Base-by-base conservation (phyloP, 2,113 vertebrate species). In the Orientallactaga bullata region DNA sequence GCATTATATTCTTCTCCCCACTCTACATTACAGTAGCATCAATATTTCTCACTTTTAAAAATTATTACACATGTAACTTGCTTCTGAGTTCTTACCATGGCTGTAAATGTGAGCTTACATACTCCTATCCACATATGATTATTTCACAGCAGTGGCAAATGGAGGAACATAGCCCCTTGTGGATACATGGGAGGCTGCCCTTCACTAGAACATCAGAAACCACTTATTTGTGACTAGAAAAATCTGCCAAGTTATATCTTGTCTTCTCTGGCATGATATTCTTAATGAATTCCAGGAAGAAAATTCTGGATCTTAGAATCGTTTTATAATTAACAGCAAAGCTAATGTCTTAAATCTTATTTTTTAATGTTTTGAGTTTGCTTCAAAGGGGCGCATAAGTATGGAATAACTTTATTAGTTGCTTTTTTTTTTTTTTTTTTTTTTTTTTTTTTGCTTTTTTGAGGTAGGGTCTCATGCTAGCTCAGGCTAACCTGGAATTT, bases 131-230 rank as follows among this genome's bases (percentile, higher is more conserved):
- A 81, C 21, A 5, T 55, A 16, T 35, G 35, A 47, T 63, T 81
- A 69, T 51, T n/a, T 72, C 32, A 73, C 7, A 39, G 12, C 16
- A 12, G 24, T 51, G 58, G 10, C 9, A 7, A n/a, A 2, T 16
- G 15, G 18, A 24, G 2, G 5, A 15, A 15, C 21, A 2, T 1
- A 0, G 10, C 6, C 69, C 9, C 21, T 55, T 82, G 6, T 60
- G 24, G 26, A 17, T 11, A 2, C 24, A 32, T 7, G 6, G 30
- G 15, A 82, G 13, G 73, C n/a, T 11, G 79, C 16, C 2, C 2
- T 39, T 63, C 24, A 28, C 28, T n/a, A 26, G 8, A 13, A 15
- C 20, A 39, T 21, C 60, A 12, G 58, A 8, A 81, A 76, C 15
- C 26, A 51, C 18, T 51, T n/a, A n/a, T 3, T 24, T 55, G 3